Base-by-base conservation (phyloP, 2,797 vertebrate species). In the Florisuga fusca region DNA sequence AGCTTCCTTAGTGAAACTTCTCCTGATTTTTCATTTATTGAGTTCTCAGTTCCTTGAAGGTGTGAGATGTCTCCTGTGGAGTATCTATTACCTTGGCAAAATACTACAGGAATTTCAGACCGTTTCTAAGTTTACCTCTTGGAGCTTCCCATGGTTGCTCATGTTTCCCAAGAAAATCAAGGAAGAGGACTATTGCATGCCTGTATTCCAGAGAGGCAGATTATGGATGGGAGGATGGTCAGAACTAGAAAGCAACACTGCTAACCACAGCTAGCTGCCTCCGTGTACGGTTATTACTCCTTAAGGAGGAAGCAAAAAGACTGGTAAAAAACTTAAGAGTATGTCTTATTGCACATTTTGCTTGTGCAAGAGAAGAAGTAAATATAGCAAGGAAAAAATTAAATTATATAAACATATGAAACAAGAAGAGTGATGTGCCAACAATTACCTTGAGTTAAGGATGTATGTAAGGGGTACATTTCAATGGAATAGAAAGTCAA, bases 51-150 rank as follows among this genome's bases (percentile, higher is more conserved):
- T 87, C 55, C 91, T 76, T 73, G 66, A 93, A 84, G 89, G 89
- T 77, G 34, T 0, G 0, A 69, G 84, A 55, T 62, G 69, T 89
- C 92, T 92, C 89, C 72, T 9, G 7, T 61, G 92, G 84, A 89
- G 58, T 89, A 92, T 90, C 62, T 94, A 36, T 89, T 95, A 92
- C 72, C 90, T 54, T 21, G 2, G 78, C 58, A 92, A 64, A 83
- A 82, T 29, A 38, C 78, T 68, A 33, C 45, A 82, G 64, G 53
- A 93, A 95, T 92, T 92, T 74, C 16, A 15, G 45, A 29, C 75
- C 79, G 50, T 92, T 93, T 92, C 84, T 91, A 62, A 80, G 79
- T 84, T 92, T 84, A 87, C 89, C 51, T 91, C 73, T 88, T 75
- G 76, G 69, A 94, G 79, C 73, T 90, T 94, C 93, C 79, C 66